Conservation (phyloP, 2,888 invertebrate genomes). For the Polyommatus iphigenia region DNA sequence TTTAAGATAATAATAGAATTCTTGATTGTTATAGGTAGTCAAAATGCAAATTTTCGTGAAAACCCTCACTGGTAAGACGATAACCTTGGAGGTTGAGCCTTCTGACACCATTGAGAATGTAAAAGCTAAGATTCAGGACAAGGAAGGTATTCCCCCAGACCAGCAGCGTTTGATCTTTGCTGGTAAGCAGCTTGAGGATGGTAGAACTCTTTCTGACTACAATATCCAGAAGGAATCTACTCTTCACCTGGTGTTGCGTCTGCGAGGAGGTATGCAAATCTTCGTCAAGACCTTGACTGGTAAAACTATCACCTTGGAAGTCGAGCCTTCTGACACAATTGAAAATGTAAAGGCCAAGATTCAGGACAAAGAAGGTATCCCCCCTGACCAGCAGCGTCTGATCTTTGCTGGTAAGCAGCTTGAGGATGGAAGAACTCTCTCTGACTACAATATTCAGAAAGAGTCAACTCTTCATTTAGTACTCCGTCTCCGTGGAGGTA, state of each 20-base stretch:
- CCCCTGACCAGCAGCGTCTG: conserved; percentile 84
- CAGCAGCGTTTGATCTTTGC: conserved; percentile 49
- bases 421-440: conserved; percentile 48
- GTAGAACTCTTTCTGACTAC: conserved; percentile 47
- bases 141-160: conserved; percentile 50
- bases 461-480: conserved; percentile 50
- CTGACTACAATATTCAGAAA: conserved; percentile 50
- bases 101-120: conserved; percentile 50
- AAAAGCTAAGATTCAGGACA: conserved; percentile 46
- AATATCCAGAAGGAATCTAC: conserved; percentile 49
- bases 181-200: conserved; percentile 48
- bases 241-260: conserved; percentile 47
- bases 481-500: conserved; percentile 48
- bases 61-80: conserved; percentile 54
- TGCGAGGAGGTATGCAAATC: conserved; percentile 85
- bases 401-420: conserved; percentile 51
- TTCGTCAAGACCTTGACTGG: conserved; percentile 94
- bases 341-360: conserved; percentile 94
- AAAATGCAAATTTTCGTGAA: conserved; percentile 47
- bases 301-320: conserved; percentile 92
- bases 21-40: conserved; percentile 40
- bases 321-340: conserved; percentile 91
- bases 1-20: conserved; percentile 30
- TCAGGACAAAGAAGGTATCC: conserved; percentile 90
- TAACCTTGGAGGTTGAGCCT: conserved; percentile 50